phyloP scores from a whole-genome alignment of 2,797 vertebrate species.

The Propithecus perrieri region DNA sequence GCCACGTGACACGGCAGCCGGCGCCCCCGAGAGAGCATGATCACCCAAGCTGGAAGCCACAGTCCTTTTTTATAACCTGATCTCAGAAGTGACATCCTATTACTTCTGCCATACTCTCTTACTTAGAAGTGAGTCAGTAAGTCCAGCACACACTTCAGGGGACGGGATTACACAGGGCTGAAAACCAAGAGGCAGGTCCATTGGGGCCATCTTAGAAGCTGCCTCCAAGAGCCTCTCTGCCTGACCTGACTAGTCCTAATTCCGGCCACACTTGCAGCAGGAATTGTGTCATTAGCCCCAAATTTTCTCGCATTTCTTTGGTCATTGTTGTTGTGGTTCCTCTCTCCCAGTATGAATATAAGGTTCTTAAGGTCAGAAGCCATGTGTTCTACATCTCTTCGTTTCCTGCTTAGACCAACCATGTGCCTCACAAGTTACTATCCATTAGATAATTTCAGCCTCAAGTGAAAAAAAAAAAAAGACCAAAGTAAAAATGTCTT shows the following conservation, averaged over 20 bases:
- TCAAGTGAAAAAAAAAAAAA: background rate
- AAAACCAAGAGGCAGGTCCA: background rate
- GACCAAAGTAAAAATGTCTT: background rate
- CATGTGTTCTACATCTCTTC: background rate
- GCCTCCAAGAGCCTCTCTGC: background rate
- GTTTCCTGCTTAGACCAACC: background rate
- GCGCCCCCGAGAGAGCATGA: background rate
- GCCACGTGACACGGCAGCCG: rapidly evolving
- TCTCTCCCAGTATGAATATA: background rate
- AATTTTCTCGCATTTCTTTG: background rate
- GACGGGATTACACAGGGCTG: too few species aligned
- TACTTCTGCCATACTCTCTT: background rate
- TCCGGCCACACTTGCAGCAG: background rate
- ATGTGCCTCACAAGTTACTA: background rate
- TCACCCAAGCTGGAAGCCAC: background rate
- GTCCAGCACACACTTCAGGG: background rate
- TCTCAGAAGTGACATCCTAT: background rate
- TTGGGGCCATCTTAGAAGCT: background rate
- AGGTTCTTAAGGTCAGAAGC: background rate
- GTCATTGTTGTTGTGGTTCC: background rate
- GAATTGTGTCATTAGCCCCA: background rate
- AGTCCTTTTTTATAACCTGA: background rate
- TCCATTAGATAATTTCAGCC: background rate
- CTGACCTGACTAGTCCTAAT: rapidly evolving
- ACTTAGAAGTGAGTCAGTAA: background rate